Percentiles rank a stretch among this genome's conserved stretches.
Conservation (phyloP, 2,888 invertebrate species). For the Agriopis aurantiaria region DNA sequence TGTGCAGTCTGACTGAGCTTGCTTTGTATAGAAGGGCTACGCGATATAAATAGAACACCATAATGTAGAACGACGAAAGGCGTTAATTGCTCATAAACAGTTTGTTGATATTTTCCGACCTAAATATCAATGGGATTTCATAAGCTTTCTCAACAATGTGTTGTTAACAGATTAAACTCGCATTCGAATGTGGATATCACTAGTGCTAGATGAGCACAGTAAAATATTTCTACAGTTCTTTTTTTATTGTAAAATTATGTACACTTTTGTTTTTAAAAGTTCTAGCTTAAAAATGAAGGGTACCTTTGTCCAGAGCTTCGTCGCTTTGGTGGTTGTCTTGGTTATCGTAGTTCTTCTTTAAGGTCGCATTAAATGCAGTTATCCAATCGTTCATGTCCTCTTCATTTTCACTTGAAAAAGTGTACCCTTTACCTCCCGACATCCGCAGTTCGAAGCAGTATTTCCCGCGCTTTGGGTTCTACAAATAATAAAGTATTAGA, state of each 20-base stretch:
- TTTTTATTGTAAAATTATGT: background rate
- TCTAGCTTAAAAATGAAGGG: background rate
- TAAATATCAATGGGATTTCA: slow-evolving; percentile 16
- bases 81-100: slow-evolving; percentile 21
- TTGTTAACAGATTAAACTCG: background rate
- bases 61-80: slow-evolving; percentile 14
- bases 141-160: slow-evolving; percentile 11
- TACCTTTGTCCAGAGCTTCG: slow-evolving; percentile 89
- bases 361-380: slow-evolving; percentile 92
- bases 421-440: slow-evolving; percentile 95
- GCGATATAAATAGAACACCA: slow-evolving; percentile 26
- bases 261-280: background rate
- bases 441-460: slow-evolving; percentile 95
- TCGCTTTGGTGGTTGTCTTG: slow-evolving; percentile 89
- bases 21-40: slow-evolving; percentile 19
- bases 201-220: background rate
- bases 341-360: slow-evolving; percentile 88
- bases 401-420: slow-evolving; percentile 95
- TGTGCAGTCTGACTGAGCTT: slow-evolving; percentile 23
- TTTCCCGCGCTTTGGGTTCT: slow-evolving; percentile 94
- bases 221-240: background rate
- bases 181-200: background rate
- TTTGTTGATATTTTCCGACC: slow-evolving; percentile 16
- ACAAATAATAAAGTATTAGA: slow-evolving; percentile 35
- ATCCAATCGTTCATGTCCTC: slow-evolving; percentile 94